A percentile compares a stretch with the other conserved stretches of the same genome.
Evolutionary conservation across 2,113 vertebrate species (phyloP).

Genomic region (Amazona vittata): DNA sequence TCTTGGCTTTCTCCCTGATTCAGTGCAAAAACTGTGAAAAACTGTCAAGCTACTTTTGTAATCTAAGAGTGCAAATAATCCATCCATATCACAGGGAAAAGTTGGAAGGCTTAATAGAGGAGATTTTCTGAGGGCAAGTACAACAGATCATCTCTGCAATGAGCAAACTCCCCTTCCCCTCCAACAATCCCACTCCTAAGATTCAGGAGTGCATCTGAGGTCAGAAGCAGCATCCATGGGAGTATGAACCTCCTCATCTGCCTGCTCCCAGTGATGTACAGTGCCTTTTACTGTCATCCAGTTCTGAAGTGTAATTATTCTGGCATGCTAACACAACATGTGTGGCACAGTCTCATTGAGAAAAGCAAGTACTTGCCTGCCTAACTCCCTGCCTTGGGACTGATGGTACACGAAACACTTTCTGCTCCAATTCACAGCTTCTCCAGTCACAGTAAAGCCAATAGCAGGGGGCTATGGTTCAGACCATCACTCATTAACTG

Average conservation of each 20-base stretch:
- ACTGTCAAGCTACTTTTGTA: background rate
- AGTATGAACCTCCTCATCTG: background rate
- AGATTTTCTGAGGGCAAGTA: background rate
- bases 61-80: background rate
- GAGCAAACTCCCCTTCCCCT: background rate
- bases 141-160: background rate
- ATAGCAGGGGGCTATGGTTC: rapidly evolving
- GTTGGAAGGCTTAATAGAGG: background rate
- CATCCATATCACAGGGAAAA: background rate
- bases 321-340: background rate
- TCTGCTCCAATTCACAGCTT: conserved; percentile 46
- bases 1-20: background rate
- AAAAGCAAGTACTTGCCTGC: background rate
- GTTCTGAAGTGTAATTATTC: conserved; percentile 1
- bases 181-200: background rate
- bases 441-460: background rate
- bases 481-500: background rate
- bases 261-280: background rate
- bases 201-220: background rate
- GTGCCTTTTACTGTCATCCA: background rate
- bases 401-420: background rate
- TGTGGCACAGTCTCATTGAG: background rate
- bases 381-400: conserved; percentile 1
- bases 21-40: background rate
- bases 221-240: background rate